phyloP scores from a whole-genome alignment of 2,888 invertebrate species.

The Lepidocyrtoides sp. region DNA sequence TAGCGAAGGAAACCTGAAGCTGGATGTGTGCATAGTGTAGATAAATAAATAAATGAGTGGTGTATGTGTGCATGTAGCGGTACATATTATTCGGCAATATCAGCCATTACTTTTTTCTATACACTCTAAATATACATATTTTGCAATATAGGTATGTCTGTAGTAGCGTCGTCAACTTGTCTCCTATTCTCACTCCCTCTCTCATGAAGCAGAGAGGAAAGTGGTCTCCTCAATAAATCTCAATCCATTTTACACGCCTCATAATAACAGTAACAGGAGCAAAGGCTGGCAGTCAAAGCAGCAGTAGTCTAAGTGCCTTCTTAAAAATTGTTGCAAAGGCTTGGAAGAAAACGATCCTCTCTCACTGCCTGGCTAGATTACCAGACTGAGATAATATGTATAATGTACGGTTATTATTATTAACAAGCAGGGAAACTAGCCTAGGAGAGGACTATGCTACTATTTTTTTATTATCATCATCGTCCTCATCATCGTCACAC shows the following conservation, averaged over 20 bases:
- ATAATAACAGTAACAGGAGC: conserved; percentile 48
- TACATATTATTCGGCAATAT: not conserved
- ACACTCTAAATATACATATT: not conserved
- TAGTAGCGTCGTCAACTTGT: conserved; percentile 71
- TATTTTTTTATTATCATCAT: conserved; percentile 15
- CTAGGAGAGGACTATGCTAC: not conserved
- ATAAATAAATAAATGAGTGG: conserved; percentile 75
- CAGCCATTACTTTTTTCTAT: too few species aligned
- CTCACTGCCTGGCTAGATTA: not conserved
- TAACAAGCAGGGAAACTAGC: conserved; percentile 4
- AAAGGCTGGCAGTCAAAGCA: conserved; percentile 17
- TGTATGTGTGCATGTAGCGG: not conserved
- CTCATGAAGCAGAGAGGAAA: conserved; percentile 28
- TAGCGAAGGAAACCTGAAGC: not conserved
- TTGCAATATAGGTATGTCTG: not conserved
- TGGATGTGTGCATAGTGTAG: conserved; percentile 52
- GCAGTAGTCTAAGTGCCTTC: conserved; percentile 55
- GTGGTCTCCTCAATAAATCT: conserved; percentile 79
- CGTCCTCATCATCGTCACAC: conserved; percentile 11
- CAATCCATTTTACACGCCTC: conserved; percentile 80
- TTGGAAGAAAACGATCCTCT: not conserved
- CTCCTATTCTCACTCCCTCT: conserved; percentile 50
- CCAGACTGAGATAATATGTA: not conserved
- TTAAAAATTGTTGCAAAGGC: conserved; percentile 58
- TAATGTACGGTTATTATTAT: conserved; percentile 34